A percentile compares a stretch with the other conserved stretches of the same genome.
phyloP scores from a whole-genome alignment of 1,140 invertebrate genomes.

The Helicoverpa armigera region DNA sequence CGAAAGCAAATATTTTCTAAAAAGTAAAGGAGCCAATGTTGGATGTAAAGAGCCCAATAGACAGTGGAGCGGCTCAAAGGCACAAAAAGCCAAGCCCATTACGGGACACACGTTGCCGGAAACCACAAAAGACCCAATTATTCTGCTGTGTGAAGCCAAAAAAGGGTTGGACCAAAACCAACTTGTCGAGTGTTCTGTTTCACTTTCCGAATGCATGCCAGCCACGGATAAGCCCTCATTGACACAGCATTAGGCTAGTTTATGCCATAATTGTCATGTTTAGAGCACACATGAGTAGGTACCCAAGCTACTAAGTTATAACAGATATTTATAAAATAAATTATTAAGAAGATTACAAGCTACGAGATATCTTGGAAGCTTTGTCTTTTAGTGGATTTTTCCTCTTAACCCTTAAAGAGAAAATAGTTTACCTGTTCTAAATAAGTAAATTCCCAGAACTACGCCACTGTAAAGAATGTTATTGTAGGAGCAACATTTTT shows the following conservation, averaged over 20 bases:
- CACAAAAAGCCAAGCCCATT: constrained; percentile 69
- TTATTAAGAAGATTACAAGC: no score
- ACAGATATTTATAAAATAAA: no score
- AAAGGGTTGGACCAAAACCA: constrained; percentile 70
- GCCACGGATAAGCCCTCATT: constrained; percentile 40
- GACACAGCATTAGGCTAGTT: constrained; percentile 26
- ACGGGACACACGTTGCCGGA: constrained; percentile 67
- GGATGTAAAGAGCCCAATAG: constrained; percentile 55
- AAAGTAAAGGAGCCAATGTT: constrained; percentile 50
- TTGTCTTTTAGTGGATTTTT: no score
- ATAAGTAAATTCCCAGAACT: no score
- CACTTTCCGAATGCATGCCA: constrained; percentile 56
- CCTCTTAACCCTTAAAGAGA: no score
- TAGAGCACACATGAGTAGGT: no score
- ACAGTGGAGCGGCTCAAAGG: constrained; percentile 61
- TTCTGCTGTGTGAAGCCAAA: constrained; percentile 69
- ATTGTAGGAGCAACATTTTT: no score
- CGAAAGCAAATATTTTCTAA: constrained; percentile 34
- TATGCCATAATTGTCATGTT: no score
- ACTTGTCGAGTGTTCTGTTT: constrained; percentile 62
- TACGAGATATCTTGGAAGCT: no score
- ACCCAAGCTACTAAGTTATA: no score
- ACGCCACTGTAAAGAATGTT: no score
- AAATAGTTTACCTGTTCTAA: no score
- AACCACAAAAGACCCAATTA: constrained; percentile 78